Base-by-base conservation (phyloP, 2,888 invertebrate species). In the Coleophora flavipennella region DNA sequence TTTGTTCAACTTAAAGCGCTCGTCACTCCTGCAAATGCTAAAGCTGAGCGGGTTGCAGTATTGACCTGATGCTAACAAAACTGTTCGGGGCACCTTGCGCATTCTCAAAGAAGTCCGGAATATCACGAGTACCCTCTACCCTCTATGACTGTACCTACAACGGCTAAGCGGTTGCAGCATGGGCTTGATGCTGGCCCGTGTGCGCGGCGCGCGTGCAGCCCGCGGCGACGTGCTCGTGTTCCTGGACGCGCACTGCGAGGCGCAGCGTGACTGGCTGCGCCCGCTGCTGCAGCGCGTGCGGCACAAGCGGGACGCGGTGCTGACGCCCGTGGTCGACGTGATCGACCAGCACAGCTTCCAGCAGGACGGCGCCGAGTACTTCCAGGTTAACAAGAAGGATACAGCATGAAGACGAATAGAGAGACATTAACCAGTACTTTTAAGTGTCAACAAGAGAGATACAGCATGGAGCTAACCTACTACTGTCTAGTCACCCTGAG, bases 321-420 rank as follows among this genome's bases (percentile, higher is more conserved):
- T 97, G 41, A 95, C 96, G 48, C 99, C 99, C 6, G 92, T 97
- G 46, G 98, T 99, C 45, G 98, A 99, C 80, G 92, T 95, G 31
- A 93, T 99, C 31, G 31, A 39, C 8, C 31, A 34, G 20, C 20
- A 6, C 12, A 20, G 11, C 13, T 34, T 38, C 38, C 28, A 88
- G 39, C 44, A 77, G 1, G 62, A 76, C 8, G 64, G 62, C 0
- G 56, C 75, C 1, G 62, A 68, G 2, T 46, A 57, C 8, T 80
- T 74, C 38, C 81, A 84, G 83, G 83, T 75, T 43, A 35, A 32
- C 4, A 13, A n/a, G n/a, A 25, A 25, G 31, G 27, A 1, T 3
- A 20, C 6, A 20, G 20, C 20, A 4, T 20, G 20, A 6, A 20
- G 20, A n/a, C n/a, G n/a, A n/a, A n/a, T n/a, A n/a, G n/a, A n/a